phyloP scores from a whole-genome alignment of 2,797 vertebrate genomes.

The Microctenopoma steveboyesi region DNA sequence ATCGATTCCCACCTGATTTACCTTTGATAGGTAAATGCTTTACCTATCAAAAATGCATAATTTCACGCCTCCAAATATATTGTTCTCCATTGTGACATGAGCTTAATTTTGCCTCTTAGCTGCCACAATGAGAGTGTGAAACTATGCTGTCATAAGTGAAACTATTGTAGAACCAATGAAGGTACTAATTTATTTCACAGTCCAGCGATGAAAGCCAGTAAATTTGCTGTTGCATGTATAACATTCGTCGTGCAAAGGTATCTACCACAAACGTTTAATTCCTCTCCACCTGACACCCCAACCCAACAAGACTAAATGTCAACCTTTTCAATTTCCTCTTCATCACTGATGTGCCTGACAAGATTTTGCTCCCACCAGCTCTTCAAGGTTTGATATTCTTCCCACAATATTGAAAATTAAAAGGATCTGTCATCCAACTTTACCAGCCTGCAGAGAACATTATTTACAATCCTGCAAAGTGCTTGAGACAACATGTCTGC shows the following conservation, averaged over 20 bases:
- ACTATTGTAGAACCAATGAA: not conserved
- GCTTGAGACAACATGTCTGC: not conserved
- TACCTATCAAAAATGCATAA: not conserved
- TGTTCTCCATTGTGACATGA: not conserved
- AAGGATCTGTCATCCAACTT: not conserved
- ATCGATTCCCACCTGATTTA: no score
- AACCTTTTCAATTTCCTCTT: conserved; percentile 47
- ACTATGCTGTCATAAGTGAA: not conserved
- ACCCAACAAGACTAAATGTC: conserved; percentile 37
- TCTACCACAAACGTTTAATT: conserved; percentile 15
- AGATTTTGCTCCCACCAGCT: not conserved
- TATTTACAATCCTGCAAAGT: not conserved
- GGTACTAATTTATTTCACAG: not conserved
- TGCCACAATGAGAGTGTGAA: not conserved
- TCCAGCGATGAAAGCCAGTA: not conserved
- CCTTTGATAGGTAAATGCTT: no score
- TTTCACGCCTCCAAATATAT: no score
- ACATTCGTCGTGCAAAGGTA: conserved; percentile 4
- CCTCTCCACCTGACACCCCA: conserved; percentile 11
- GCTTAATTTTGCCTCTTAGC: not conserved
- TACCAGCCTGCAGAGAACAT: not conserved
- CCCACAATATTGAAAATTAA: not conserved
- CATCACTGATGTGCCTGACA: conserved; percentile 24
- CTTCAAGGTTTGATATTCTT: not conserved
- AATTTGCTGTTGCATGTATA: not conserved